Base-by-base conservation (phyloP, 2,888 invertebrate genomes). In the Agrotis exclamationis region DNA sequence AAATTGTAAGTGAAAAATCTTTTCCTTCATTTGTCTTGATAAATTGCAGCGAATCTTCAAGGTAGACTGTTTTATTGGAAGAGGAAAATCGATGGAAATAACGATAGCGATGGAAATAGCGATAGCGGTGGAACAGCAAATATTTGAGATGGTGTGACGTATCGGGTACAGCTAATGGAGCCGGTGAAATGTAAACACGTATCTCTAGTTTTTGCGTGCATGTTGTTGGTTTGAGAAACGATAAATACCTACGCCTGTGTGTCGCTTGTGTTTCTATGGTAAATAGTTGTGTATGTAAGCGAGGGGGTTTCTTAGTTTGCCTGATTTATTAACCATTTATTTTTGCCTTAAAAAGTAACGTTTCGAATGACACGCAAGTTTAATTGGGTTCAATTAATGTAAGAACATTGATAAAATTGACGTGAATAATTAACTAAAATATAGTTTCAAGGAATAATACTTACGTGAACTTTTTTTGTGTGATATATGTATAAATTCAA, bases 1-100 rank as follows among this genome's bases (percentile, higher is more conserved):
- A 81, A 64, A 74, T 73, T 73, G 53, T 74, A 70, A 69, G 74
- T 77, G 74, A 83, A 86, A 85, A 85, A 82, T 80, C 82, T 79
- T 77, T 79, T 80, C 75, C 79, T 87, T 87, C 84, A 87, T 88
- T 85, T 84, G 84, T 83, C 60, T 71, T 89, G 87, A 88, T 87
- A 88, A 87, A 89, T 88, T 86, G 86, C 84, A 85, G 68, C 60
- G 67, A 83, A 85, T 78, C 78, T 80, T 70, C 71, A 70, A 75
- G 76, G 53, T 51, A 28, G 33, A 59, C 39, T 51, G 60, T 18
- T 68, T 68, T 63, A 73, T 73, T 63, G 50, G 56, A 66, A 66
- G 48, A 57, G 16, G 39, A 58, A 81, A 66, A 65, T 59, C 47
- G 45, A 63, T 63, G 53, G 45, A 59, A 66, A 74, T 53, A 62